Evolutionary conservation across 2,113 vertebrate genomes (phyloP).

Genomic region (Pontoporia blainvillei): DNA sequence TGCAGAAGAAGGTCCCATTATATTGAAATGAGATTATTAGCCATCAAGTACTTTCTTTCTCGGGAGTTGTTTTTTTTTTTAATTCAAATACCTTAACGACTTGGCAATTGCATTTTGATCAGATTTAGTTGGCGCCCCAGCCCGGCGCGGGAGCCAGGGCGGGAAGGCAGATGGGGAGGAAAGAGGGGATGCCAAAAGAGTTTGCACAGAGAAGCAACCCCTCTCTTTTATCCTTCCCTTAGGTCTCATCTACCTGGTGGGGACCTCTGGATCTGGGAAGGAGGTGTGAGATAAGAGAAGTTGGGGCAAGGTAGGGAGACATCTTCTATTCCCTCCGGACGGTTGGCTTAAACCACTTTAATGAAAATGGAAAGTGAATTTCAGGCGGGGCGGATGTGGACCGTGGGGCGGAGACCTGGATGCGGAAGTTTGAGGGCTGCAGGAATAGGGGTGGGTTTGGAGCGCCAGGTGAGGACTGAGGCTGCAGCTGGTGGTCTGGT

Average conservation of each 20-base stretch:
- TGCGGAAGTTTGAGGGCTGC: background rate
- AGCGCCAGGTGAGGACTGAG: background rate
- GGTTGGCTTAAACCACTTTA: background rate
- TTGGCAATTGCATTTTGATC: conserved; percentile 86
- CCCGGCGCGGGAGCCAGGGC: conserved; percentile 52
- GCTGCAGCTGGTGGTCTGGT: background rate
- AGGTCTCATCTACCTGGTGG: background rate
- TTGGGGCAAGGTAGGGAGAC: background rate
- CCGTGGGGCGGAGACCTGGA: background rate
- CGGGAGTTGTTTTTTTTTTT: conserved; percentile 79
- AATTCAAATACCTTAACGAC: conserved; percentile 87
- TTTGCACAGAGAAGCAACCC: conserved; percentile 3
- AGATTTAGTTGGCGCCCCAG: conserved; percentile 79
- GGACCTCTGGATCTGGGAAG: background rate
- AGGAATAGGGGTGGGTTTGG: background rate
- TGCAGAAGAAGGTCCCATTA: conserved; percentile 92
- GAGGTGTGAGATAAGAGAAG: background rate
- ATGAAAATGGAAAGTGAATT: background rate
- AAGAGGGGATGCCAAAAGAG: background rate
- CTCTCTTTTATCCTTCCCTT: background rate
- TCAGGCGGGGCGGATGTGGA: background rate
- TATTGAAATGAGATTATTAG: conserved; percentile 94
- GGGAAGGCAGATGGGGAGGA: conserved; percentile 18
- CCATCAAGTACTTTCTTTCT: conserved; percentile 91
- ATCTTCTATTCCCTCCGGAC: no score